Base-by-base conservation (phyloP, 2,888 invertebrate species). In the Heterodera filipjevi region DNA sequence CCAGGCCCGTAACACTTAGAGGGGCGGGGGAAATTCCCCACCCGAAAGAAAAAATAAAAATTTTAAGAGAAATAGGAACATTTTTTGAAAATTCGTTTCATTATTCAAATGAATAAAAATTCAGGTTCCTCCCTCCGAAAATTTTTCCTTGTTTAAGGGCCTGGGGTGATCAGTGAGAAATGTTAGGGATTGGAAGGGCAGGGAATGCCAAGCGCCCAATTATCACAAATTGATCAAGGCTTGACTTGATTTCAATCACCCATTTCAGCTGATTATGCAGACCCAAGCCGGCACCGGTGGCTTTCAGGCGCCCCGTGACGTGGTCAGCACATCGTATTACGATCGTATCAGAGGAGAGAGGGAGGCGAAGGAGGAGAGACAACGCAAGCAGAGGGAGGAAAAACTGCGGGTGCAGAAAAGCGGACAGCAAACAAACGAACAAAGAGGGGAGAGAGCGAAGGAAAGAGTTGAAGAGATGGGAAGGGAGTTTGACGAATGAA, bases 281-380 rank as follows among this genome's bases (percentile, higher is more conserved):
- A 84, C 84, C 3, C 87, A 87, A 76, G 81, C 84, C 12, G 76
- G 79, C 22, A 87, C 87, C 8, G 87, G 87, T 2, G 87, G 87
- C n/a, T 87, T 87, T 80, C 79, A 82, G 44, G 84, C 84, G 71
- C 82, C 84, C 14, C 75, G 87, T 2, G 87, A 87, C 76, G 87
- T 87, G 27, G 85, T 81, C 10, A 85, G 81, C 49, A 81, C 77
- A 39, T 81, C 82, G 68, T 87, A 82, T 77, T 87, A 87, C 80
- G 83, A 32, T 3, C 32, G 68, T 10, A 32, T 68, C 19, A 32
- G 19, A 0, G 68, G 68, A 16, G 68, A 68, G 32, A 32, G 33
- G 16, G 68, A 30, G 19, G 33, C 32, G 5, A 35, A 22, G 14
- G 68, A 68, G 68, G 33, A 68, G 68, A 68, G 35, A 35, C 32